Evolutionary conservation across 2,888 invertebrate species (phyloP), one percentile per base, ranked within the genome.

Genomic region (Dicyrtoma fusca): DNA sequence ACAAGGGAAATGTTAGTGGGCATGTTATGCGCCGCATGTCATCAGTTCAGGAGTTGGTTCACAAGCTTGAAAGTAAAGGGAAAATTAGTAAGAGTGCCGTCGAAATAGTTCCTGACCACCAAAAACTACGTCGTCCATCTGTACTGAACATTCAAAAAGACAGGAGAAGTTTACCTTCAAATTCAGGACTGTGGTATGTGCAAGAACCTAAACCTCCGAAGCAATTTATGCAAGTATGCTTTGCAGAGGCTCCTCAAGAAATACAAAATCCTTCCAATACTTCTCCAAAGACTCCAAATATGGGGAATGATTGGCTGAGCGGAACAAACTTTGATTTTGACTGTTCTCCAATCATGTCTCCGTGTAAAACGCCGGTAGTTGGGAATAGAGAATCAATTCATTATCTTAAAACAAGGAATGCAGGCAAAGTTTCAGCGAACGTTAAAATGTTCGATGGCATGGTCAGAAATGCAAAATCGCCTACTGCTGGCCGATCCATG

Each of bases 361-460:
- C 8, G 8, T 34, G 17, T 8, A 23, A 25, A 25, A 45, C 64
- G 13, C 45, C 64, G 13, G 44, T 66, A 11, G 53, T 23, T 61
- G 72, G 65, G n/a, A 75, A 76, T 49, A 47, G 76, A 19, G 76
- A 77, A 70, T 77, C 77, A 13, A 76, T 77, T 55, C 76, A 76
- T 68, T 69, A 72, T 23, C 68, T 77, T 6, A 77, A 77, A 69
- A 74, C 76, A 13, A 17, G 71, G 11, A 92, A 92, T 82, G 91
- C 90, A 6, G 92, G 92, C 8, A 91, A 91, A 85, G 92, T 92
- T 0, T 84, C 91, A 73, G 91, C 91, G 1, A 92, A 91, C 84
- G 91, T 91, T 0, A 90, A 89, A 82, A 84, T 92, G 25, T 92
- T 92, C 81, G 90, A 92, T 82, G 86, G 85, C 10, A 76, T 83